Conservation (phyloP, 2,797 vertebrate genomes). For the Lutjanus campechanus region DNA sequence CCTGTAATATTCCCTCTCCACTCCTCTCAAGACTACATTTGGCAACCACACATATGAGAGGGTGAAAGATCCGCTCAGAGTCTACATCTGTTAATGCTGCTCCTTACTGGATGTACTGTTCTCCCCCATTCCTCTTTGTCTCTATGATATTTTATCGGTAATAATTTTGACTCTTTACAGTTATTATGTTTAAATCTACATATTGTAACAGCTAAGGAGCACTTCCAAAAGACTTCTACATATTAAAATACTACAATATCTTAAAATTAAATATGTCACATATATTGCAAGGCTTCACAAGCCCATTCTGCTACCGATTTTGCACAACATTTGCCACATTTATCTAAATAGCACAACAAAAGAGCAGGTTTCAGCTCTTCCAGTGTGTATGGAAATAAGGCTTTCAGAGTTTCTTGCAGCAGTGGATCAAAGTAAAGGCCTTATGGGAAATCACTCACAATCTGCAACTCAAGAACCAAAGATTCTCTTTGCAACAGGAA, state of each 20-base stretch:
- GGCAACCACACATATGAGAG: constrained; percentile 6
- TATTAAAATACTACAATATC: neutral
- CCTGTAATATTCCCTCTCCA: constrained; percentile 38
- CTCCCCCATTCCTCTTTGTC: neutral
- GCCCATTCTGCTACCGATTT: neutral
- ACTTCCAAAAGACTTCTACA: neutral
- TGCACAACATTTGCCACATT: constrained; percentile 2
- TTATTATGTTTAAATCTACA: neutral
- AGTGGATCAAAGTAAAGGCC: constrained; percentile 32
- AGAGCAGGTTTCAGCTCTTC: constrained; percentile 2
- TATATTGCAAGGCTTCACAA: neutral
- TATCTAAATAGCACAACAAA: constrained; percentile 13
- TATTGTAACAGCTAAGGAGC: neutral
- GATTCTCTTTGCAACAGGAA: constrained; percentile 11
- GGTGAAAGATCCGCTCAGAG: constrained; percentile 21
- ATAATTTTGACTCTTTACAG: neutral
- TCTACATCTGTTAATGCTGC: constrained; percentile 6
- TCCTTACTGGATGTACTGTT: neutral
- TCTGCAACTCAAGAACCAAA: constrained; percentile 15
- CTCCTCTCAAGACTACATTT: constrained; percentile 6
- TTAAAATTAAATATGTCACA: neutral
- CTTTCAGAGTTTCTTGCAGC: constrained; percentile 18
- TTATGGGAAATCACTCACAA: constrained; percentile 36
- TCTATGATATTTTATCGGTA: neutral
- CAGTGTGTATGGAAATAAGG: constrained; percentile 2